Evolutionary conservation across 2,888 invertebrate species (phyloP).

Genomic region (Aphodius granarius): DNA sequence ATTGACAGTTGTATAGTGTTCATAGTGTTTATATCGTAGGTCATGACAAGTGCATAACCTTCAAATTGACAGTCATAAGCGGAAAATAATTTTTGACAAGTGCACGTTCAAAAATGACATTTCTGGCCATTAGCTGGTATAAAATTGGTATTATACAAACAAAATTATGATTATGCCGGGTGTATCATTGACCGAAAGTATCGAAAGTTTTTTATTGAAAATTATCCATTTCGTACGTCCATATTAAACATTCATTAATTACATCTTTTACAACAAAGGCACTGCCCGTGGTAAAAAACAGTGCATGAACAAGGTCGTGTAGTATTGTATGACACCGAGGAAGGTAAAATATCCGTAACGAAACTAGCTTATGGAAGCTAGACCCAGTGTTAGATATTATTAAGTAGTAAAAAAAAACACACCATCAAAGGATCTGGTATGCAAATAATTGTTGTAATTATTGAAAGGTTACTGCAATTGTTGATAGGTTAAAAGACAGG

Average conservation of each 20-base stretch:
- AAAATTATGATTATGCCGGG: no score
- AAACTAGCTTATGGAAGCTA: neutral
- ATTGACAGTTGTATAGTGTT: no score
- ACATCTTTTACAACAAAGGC: neutral
- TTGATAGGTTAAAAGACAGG: neutral
- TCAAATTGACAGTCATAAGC: no score
- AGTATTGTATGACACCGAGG: neutral
- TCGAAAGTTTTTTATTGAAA: no score
- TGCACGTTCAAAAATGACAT: neutral
- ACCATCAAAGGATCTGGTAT: neutral
- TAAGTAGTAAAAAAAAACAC: no score
- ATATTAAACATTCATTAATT: neutral
- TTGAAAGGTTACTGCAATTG: neutral
- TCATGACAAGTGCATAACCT: no score
- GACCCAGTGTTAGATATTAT: neutral
- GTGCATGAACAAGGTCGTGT: slow-evolving; percentile 18
- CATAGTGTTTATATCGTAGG: no score
- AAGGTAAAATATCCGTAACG: neutral
- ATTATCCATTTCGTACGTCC: no score
- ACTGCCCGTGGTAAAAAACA: slow-evolving; percentile 14
- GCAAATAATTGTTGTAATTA: neutral
- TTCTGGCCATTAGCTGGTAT: neutral
- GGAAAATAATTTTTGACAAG: no score
- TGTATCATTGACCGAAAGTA: no score
- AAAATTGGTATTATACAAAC: no score